A percentile compares a stretch with the other conserved stretches of the same genome.
Evolutionary conservation across 1,140 invertebrate genomes (phyloP).

Genomic region (Idris sp.): DNA sequence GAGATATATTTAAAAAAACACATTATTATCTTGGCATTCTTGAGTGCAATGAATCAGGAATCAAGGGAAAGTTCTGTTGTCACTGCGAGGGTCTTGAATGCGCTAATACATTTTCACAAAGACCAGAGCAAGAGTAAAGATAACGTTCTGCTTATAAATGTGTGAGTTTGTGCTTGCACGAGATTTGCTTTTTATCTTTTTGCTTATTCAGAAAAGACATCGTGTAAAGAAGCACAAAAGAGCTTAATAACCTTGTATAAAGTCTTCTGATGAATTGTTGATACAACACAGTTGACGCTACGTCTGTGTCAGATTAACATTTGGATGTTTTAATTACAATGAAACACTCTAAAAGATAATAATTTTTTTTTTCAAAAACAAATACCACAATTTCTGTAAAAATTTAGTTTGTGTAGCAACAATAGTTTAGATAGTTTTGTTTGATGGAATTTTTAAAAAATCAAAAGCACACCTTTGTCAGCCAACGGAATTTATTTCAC

Average conservation of each 20-base stretch:
- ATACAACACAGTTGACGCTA: constrained; percentile 34
- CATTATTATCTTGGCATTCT: constrained; percentile 50
- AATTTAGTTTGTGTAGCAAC: no score
- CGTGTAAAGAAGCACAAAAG: constrained; percentile 37
- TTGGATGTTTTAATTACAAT: constrained; percentile 30
- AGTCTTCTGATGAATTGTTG: constrained; percentile 49
- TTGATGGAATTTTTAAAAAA: no score
- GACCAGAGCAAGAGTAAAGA: constrained; percentile 24
- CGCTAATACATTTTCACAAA: constrained; percentile 50
- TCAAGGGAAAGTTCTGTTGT: constrained; percentile 41
- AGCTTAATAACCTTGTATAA: constrained; percentile 38
- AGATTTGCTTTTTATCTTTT: constrained; percentile 22
- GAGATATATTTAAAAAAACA: constrained; percentile 10
- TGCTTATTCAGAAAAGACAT: constrained; percentile 30
- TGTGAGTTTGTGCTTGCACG: constrained; percentile 31
- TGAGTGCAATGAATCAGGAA: constrained; percentile 56
- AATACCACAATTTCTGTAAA: no score
- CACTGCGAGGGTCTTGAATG: constrained; percentile 41
- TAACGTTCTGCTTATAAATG: constrained; percentile 53
- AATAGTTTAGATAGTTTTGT: no score
- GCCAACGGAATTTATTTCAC: no score
- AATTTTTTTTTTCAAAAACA: background rate
- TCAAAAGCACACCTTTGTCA: no score
- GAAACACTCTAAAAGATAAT: no score
- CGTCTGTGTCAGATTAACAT: constrained; percentile 26